Base-by-base conservation (phyloP, 2,888 invertebrate genomes). In the Eilema griseolum region DNA sequence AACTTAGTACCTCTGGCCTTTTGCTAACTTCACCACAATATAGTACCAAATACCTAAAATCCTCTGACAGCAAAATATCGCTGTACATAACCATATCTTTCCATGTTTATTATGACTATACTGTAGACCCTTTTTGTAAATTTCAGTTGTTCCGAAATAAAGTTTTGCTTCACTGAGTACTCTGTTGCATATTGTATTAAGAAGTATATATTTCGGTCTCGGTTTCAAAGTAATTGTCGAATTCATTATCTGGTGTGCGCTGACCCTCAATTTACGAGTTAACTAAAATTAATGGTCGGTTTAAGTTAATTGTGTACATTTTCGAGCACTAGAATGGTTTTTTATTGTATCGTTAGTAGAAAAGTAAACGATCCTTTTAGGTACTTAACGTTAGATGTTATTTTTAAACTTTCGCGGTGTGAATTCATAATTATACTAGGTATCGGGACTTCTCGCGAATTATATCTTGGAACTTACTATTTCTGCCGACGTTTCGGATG, bases 221-320 rank as follows among this genome's bases (percentile, higher is more conserved):
- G 31, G 12, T 26, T 46, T 67, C 60, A 71, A 66, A 52, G 37
- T 64, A 66, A 71, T 69, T 61, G 28, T 24, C 67, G 65, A 69
- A 64, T 66, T 74, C 26, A 11, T 33, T 68, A 61, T 79, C 67
- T 81, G 66, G 73, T 69, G 66, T 66, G 57, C 28, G 41, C 37
- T 26, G 16, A 16, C 65, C 67, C 72, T 67, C 59, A 72, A 72
- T 82, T 79, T 71, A 77, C 72, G 61, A 59, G 24, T 41, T 56
- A 10, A 52, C 16, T 67, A 33, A 73, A 76, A 76, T 74, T 74
- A 69, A 80, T 78, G 69, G 74, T 24, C 28, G 52, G 69, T 76
- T 69, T 66, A 73, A n/a, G 69, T 60, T 61, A 73, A 74, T 73
- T 74, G 59, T 70, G 31, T 46, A 62, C 70, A 63, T 63, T 76